Conservation (phyloP, 2,113 vertebrate genomes). For the Phaetusa simplex region DNA sequence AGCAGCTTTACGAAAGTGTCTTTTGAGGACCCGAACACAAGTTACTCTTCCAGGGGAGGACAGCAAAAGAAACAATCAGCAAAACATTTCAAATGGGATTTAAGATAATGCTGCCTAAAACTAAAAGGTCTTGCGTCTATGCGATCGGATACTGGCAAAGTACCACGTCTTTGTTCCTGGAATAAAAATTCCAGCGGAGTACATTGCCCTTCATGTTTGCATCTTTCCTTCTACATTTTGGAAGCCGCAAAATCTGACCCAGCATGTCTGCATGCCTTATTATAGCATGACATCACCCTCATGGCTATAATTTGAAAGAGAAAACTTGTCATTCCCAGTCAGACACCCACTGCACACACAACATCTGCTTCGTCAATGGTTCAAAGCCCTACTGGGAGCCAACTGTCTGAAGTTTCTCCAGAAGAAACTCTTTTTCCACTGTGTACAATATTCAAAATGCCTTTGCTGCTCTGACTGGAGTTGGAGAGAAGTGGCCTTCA, state of each 20-base stretch:
- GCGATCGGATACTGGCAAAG: not conserved
- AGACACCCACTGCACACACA: not conserved
- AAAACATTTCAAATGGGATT: conserved; percentile 61
- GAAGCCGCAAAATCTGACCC: not conserved
- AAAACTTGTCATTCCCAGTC: conserved; percentile 22
- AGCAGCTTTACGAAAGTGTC: conserved; percentile 65
- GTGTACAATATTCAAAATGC: not conserved
- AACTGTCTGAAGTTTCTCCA: not conserved
- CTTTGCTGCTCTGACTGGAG: not conserved
- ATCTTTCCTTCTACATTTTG: not conserved
- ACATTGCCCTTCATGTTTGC: not conserved
- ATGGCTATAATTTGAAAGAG: conserved; percentile 21
- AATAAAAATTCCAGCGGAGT: not conserved
- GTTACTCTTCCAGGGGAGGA: conserved; percentile 62
- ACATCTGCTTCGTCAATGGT: not conserved
- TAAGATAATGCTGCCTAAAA: conserved; percentile 43
- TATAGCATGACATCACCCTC: conserved; percentile 23
- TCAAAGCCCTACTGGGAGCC: not conserved
- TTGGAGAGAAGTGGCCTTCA: not conserved
- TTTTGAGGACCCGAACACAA: conserved; percentile 53
- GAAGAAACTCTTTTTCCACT: not conserved
- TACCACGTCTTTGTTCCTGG: not conserved
- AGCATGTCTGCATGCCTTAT: conserved; percentile 1
- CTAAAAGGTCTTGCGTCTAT: not conserved
- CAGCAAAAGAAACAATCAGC: conserved; percentile 63